Conservation (phyloP, 2,888 invertebrate genomes). For the Ectobius pallidus region DNA sequence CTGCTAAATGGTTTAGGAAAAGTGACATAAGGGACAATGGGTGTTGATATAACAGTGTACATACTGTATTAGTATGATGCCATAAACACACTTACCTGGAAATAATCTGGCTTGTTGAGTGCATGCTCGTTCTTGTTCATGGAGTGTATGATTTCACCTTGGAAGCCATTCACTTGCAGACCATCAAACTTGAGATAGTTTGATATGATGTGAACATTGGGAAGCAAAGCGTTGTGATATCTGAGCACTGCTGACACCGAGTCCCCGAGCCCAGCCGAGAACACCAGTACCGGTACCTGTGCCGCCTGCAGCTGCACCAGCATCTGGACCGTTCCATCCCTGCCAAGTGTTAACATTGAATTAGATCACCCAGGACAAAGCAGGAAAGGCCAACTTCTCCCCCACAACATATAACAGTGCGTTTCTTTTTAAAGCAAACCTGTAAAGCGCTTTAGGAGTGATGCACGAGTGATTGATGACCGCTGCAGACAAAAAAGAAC, state of each 20-base stretch:
- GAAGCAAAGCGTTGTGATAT: slow-evolving; percentile 68
- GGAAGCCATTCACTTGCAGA: slow-evolving; percentile 69
- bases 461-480: too few relatives aligned
- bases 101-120: slow-evolving; percentile 79
- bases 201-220: slow-evolving; percentile 81
- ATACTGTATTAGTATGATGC: too few relatives aligned
- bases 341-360: too few relatives aligned
- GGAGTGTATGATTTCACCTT: slow-evolving; percentile 84
- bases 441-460: too few relatives aligned
- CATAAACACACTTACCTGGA: slow-evolving; percentile 65
- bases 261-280: slow-evolving; percentile 95
- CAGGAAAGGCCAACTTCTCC: too few relatives aligned
- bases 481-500: too few relatives aligned
- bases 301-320: slow-evolving; percentile 66
- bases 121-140: slow-evolving; percentile 93
- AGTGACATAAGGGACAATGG: too few relatives aligned
- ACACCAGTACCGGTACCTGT: slow-evolving; percentile 87
- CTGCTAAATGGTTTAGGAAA: too few relatives aligned
- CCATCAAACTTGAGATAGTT: slow-evolving; percentile 81
- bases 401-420: too few relatives aligned
- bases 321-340: slow-evolving; percentile 73
- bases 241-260: slow-evolving; percentile 79
- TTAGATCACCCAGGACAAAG: too few relatives aligned
- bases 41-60: too few relatives aligned
- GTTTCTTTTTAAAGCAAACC: too few relatives aligned